A percentile compares a stretch with the other conserved stretches of the same genome.
These are phyloP conservation scores for Zelleria hepariella DNA, from an alignment of 2,888 invertebrate genomes.

Conservation along the genomic window DNA sequence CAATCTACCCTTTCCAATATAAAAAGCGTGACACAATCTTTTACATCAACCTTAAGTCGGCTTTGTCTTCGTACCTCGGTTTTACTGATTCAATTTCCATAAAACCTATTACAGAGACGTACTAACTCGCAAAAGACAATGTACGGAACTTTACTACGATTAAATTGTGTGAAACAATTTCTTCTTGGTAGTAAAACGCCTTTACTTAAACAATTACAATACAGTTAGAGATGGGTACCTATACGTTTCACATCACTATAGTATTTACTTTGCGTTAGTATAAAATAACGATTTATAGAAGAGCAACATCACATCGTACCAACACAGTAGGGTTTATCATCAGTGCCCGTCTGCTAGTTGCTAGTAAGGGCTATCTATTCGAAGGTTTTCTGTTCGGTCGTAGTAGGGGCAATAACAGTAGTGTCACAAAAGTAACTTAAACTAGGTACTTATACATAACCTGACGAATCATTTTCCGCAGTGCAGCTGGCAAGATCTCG, in stretches of 20 bases:
- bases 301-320: too few relatives aligned
- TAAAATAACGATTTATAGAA: too few relatives aligned
- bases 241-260: background rate
- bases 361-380: too few relatives aligned
- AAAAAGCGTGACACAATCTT: background rate
- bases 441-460: too few relatives aligned
- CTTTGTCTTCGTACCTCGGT: background rate
- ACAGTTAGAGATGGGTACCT: background rate
- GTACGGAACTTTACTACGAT: background rate
- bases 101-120: background rate
- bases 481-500: too few relatives aligned
- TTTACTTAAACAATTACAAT: background rate
- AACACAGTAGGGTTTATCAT: too few relatives aligned
- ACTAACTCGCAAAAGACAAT: background rate
- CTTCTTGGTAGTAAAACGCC: background rate
- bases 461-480: too few relatives aligned
- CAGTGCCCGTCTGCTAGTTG: too few relatives aligned
- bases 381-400: too few relatives aligned
- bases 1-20: background rate
- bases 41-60: background rate
- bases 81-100: background rate
- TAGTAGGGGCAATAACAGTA: too few relatives aligned
- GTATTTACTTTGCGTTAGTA: background rate
- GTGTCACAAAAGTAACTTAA: too few relatives aligned
- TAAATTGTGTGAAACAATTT: background rate